Evolutionary conservation across 1,140 invertebrate genomes (phyloP), one percentile per base, ranked within the genome.

Genomic region (Polypedilum pembai): DNA sequence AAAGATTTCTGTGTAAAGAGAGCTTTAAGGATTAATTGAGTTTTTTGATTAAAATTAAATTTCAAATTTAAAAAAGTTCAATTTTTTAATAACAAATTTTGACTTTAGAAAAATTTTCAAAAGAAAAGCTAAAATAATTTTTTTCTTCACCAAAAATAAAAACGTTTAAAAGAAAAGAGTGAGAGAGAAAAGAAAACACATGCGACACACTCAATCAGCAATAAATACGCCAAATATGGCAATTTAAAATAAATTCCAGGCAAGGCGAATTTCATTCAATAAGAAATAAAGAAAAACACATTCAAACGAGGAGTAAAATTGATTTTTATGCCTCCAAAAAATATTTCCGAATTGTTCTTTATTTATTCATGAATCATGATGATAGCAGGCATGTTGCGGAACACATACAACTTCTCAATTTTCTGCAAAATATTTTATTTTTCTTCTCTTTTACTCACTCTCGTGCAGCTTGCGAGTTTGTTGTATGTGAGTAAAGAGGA

Each of bases 281-380:
- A 56, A 4, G 45, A 15, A 12, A 56, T 12, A n/a, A n/a, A 56
- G n/a, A n/a, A n/a, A n/a, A 56, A 56, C 12, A 56, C 12, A 56
- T 56, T 56, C n/a, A 56, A 56, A 56, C 12, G n/a, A 12, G n/a
- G 45, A 56, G 45, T 56, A 56, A 56, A 56, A 56, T 56, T 56
- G 45, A 56, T 56, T 56, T 56, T 56, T 56, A 56, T 56, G 45
- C 15, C 45, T 56, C 12, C 45, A 56, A 56, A 56, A 56, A 56
- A 56, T n/a, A 15, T 15, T 15, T 56, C n/a, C 12, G 12, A 56
- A 56, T n/a, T 56, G 45, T 56, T 56, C 45, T 56, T 56, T 56
- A 56, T 56, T 56, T 56, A 56, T 56, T 56, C 45, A 56, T 56
- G 45, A 56, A 56, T 56, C n/a, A n/a, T 56, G 45, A 56, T 56